These are phyloP conservation scores for Tyto alba DNA, from an alignment of 2,113 vertebrate genomes.

Conservation along the genomic window DNA sequence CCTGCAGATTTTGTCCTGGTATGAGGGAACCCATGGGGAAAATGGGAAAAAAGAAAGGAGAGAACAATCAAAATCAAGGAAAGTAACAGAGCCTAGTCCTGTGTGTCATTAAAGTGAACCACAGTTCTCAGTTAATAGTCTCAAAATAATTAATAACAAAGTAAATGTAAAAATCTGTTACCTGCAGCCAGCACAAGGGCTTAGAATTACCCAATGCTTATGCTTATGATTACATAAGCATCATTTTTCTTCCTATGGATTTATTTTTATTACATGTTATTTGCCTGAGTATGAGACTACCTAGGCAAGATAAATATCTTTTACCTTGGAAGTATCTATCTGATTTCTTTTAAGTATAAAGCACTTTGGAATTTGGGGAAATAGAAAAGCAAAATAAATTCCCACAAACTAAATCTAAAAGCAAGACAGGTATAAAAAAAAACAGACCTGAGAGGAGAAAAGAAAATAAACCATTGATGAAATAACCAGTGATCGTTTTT, in stretches of 20 bases:
- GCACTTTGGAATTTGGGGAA: not conserved
- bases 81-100: not conserved
- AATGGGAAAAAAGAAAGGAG: not conserved
- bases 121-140: not conserved
- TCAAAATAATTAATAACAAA: not conserved
- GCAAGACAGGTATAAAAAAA: not conserved
- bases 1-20: not conserved
- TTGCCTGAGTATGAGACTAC: not conserved
- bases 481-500: constrained; percentile 11
- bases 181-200: not conserved
- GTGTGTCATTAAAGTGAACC: not conserved
- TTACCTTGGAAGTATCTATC: not conserved
- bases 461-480: constrained; percentile 22
- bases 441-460: not conserved
- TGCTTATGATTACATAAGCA: not conserved
- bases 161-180: not conserved
- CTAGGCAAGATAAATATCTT: not conserved
- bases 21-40: not conserved
- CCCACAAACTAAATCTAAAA: constrained; percentile 4
- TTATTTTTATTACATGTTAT: not conserved
- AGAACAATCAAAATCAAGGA: not conserved
- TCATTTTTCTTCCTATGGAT: not conserved
- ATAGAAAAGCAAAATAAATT: constrained; percentile 29
- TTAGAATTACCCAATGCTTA: not conserved
- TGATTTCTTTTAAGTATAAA: not conserved